Evolutionary conservation across 2,113 vertebrate species (phyloP), one percentile per base, ranked within the genome.

Genomic region (Pterocles gutturalis): DNA sequence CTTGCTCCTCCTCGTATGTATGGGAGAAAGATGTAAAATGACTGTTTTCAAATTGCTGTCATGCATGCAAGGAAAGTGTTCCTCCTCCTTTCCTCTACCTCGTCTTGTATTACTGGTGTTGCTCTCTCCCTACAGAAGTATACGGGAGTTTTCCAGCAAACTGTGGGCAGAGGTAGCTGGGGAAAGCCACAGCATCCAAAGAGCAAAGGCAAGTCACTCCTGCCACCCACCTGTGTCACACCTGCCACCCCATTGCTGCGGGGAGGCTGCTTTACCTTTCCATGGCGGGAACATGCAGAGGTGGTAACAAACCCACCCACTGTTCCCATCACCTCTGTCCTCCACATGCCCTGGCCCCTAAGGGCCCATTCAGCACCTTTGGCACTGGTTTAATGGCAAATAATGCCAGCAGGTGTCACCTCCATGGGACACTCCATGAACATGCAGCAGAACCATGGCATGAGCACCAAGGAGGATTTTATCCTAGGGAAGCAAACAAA

Each of bases 171-270:
- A 62, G 33, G 14, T 51, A 67, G 55, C 16, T 49, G 67, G 16
- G 38, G 26, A 89, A 75, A 75, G n/a, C 13, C 11, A 28, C 24
- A 62, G 33, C 43, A 64, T 51, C 58, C 36, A 53, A 45, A 51
- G 14, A 61, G 36, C 22, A 72, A 62, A 72, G 33, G 25, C 75
- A 69, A 13, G 24, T 70, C 33, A 15, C 28, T 19, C 41, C 13
- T 1, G 2, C 29, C 77, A 20, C 34, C 22, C 22, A 18, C 36
- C 26, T 5, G 6, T 33, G 10, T n/a, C n/a, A n/a, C 16, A 15
- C 22, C 0, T 2, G 21, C 55, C 3, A 8, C 38, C 62, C 16
- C 14, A 1, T 18, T 29, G 45, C 36, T 38, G 36, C 26, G 49
- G 16, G 31, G 60, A 38, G 61, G 28, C 15, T 26, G 20, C 20